Percentiles rank a stretch among this genome's conserved stretches.
phyloP scores from a whole-genome alignment of 2,797 vertebrate species.

The Sebastes vulpes region DNA sequence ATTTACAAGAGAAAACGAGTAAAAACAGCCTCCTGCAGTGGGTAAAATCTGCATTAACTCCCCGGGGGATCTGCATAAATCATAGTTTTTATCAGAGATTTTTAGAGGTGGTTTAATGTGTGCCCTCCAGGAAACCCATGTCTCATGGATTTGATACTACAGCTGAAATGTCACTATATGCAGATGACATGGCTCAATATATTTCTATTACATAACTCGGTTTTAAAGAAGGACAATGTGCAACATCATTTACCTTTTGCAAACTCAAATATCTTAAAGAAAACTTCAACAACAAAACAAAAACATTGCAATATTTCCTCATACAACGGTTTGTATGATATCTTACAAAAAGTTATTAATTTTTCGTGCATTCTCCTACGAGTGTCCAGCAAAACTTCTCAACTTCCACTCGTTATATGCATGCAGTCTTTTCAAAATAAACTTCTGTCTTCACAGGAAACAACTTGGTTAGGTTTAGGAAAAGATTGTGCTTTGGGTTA shows the following conservation, averaged over 20 bases:
- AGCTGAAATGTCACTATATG: neutral
- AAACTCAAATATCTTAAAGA: neutral
- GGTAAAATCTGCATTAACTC: neutral
- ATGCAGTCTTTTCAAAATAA: neutral
- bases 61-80: neutral
- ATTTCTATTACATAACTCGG: neutral
- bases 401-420: neutral
- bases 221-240: neutral
- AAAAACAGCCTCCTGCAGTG: neutral
- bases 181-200: slow-evolving; percentile 13
- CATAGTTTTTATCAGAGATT: neutral
- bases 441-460: neutral
- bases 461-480: neutral
- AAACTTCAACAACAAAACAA: neutral
- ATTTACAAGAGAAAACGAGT: neutral
- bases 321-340: neutral
- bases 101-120: neutral
- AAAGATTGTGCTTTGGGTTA: neutral
- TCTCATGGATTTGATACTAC: neutral
- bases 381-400: neutral
- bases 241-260: neutral
- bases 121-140: neutral
- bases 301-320: neutral
- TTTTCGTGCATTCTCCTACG: neutral
- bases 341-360: neutral